Base-by-base conservation (phyloP, 2,797 vertebrate species). In the Leptatherina wallacei region DNA sequence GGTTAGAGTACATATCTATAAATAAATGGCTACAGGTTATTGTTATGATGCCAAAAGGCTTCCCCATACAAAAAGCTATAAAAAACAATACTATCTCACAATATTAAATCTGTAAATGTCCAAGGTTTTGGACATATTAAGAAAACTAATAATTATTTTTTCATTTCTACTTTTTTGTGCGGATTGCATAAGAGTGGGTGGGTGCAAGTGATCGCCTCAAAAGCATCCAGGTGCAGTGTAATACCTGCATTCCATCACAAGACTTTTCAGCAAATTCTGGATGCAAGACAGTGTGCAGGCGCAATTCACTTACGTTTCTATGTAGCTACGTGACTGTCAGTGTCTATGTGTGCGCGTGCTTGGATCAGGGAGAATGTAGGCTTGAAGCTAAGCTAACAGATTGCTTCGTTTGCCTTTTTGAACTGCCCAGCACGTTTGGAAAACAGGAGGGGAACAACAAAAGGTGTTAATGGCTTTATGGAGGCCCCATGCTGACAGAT, bases 391-490 rank as follows among this genome's bases (percentile, higher is more conserved):
- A 91, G 92, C 89, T 91, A 94, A 95, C 95, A 95, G 95, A 96
- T 94, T 94, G 94, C 83, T 92, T 93, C 89, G 89, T 94, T 95
- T 94, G 94, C 91, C 95, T 96, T 94, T 95, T 95, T 95, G 94
- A 96, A 95, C 95, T 95, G 95, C 94, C 93, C 94, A 92, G 95
- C 95, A 93, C 91, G 93, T 96, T 95, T 90, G 87, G 93, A 95
- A 91, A 95, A 91, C 89, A 90, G 86, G 92, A 93, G 94, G 93
- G 90, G 90, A 88, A 95, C 95, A 96, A 98, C 96, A 96, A 98
- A 97, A 97, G 96, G 96, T 96, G 96, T 96, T 98, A 98, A 98
- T 96, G 94, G 96, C 95, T 97, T 96, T 97, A 96, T 96, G 94
- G 95, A 92, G 94, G 94, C 93, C 90, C 94, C 96, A 94, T 94